A percentile compares a stretch with the other conserved stretches of the same genome.
These are phyloP conservation scores for Lottia scabra DNA, from an alignment of 2,888 invertebrate genomes.

Conservation along the genomic window DNA sequence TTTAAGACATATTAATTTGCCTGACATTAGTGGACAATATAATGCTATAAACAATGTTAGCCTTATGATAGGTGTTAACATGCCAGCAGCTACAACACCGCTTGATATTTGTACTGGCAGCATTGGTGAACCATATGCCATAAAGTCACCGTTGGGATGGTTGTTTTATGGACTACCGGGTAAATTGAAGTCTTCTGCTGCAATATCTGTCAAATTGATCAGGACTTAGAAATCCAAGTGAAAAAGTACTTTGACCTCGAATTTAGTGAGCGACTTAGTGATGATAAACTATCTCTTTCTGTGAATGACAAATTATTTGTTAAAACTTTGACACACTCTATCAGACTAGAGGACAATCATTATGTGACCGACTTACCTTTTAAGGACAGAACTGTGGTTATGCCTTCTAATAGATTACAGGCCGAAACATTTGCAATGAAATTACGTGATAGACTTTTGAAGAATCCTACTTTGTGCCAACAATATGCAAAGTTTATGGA, in stretches of 20 bases:
- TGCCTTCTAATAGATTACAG: conserved; percentile 6
- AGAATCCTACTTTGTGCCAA: conserved; percentile 5
- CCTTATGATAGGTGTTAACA: too few species aligned
- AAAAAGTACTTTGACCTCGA: conserved; percentile 72
- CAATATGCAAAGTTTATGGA: conserved; percentile 18
- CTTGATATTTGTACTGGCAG: too few species aligned
- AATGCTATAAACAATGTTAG: too few species aligned
- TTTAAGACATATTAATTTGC: too few species aligned
- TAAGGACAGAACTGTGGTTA: conserved; percentile 1
- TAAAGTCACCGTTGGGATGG: conserved; percentile 22
- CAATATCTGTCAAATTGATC: conserved; percentile 68
- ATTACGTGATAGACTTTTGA: conserved; percentile 11
- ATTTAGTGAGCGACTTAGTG: conserved; percentile 71
- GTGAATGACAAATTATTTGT: conserved; percentile 72
- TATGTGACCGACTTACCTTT: conserved; percentile 24
- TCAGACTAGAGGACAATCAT: conserved; percentile 7
- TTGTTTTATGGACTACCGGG: conserved; percentile 20
- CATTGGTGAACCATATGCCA: conserved; percentile 25
- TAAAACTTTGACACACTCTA: conserved; percentile 11
- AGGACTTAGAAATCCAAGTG: conserved; percentile 87
- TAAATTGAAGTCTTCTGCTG: not conserved
- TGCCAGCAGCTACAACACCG: too few species aligned
- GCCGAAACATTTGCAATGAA: not conserved
- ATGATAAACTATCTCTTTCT: conserved; percentile 85
- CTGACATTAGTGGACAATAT: too few species aligned